Percentiles rank a stretch among this genome's conserved stretches.
Conservation (phyloP, 1,140 invertebrate species). For the Nixonia krombeini region DNA sequence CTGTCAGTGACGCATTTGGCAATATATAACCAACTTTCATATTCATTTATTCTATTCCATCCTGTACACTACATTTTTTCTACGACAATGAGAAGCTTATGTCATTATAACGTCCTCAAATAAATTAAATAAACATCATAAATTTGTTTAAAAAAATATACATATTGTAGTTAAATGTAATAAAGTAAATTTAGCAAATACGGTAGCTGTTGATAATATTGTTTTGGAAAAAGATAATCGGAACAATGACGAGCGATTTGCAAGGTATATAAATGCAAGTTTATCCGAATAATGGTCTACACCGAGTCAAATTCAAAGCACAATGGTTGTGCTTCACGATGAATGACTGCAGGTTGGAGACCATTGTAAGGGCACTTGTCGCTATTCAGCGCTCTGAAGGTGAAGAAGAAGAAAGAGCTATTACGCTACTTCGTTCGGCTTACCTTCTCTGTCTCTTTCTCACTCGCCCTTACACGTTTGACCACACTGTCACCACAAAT, state of each 20-base stretch:
- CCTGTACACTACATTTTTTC: too few relatives aligned
- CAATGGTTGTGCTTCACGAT: constrained; percentile 29
- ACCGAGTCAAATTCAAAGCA: constrained; percentile 13
- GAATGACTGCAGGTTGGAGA: constrained; percentile 18
- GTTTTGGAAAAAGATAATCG: too few relatives aligned
- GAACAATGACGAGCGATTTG: constrained; percentile 27
- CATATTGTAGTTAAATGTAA: neutral
- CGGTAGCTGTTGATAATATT: too few relatives aligned
- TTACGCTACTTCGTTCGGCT: constrained; percentile 30
- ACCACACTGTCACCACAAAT: too few relatives aligned
- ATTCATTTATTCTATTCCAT: too few relatives aligned
- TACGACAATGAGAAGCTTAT: too few relatives aligned
- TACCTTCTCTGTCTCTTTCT: neutral
- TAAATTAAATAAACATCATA: too few relatives aligned
- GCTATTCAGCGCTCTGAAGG: constrained; percentile 40
- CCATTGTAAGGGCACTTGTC: constrained; percentile 49
- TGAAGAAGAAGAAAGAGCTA: constrained; percentile 40
- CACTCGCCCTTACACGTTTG: too few relatives aligned
- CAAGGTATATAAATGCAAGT: constrained; percentile 12
- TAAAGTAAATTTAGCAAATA: constrained; percentile 3
- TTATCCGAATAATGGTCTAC: constrained; percentile 14
- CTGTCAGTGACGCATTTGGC: too few relatives aligned
- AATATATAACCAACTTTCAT: too few relatives aligned
- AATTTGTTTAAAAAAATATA: too few relatives aligned
- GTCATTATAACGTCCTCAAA: too few relatives aligned